phyloP scores from a whole-genome alignment of 2,797 vertebrate genomes.

The Acanthurus lineatus region DNA sequence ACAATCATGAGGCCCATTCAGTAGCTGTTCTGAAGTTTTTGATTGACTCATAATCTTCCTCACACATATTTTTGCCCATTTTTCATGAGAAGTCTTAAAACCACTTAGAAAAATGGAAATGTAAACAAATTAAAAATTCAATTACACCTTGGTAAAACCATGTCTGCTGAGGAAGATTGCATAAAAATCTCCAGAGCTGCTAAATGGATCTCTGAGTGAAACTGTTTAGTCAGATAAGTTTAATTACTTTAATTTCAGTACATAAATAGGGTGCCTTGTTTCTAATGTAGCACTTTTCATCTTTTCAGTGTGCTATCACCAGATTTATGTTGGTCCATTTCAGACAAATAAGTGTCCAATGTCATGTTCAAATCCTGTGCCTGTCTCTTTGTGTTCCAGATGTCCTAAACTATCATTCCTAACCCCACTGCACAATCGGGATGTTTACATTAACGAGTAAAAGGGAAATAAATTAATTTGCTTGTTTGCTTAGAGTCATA shows the following conservation, averaged over 20 bases:
- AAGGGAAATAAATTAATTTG: not conserved
- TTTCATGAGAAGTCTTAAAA: not conserved
- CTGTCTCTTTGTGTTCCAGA: constrained; percentile 33
- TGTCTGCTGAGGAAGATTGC: not conserved
- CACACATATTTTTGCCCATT: not conserved
- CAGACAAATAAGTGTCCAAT: constrained; percentile 7
- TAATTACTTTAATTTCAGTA: constrained; percentile 7
- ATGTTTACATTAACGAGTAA: constrained; percentile 1
- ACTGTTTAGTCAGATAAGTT: not conserved
- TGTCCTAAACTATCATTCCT: constrained; percentile 9
- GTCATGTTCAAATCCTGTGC: constrained; percentile 44
- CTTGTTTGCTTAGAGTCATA: not conserved
- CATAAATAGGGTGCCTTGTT: constrained; percentile 64
- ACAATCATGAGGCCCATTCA: not conserved
- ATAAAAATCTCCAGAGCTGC: constrained; percentile 7
- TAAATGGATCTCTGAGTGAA: not conserved
- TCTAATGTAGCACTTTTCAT: constrained; percentile 34
- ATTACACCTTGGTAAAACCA: not conserved
- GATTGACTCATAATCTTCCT: constrained; percentile 11
- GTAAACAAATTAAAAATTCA: too few species aligned
- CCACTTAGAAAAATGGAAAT: not conserved
- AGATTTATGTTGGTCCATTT: constrained; percentile 40
- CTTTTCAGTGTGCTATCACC: constrained; percentile 30
- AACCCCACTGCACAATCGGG: not conserved
- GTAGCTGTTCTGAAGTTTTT: constrained; percentile 4